Base-by-base conservation (phyloP, 2,797 vertebrate species). In the Bucorvus abyssinicus region DNA sequence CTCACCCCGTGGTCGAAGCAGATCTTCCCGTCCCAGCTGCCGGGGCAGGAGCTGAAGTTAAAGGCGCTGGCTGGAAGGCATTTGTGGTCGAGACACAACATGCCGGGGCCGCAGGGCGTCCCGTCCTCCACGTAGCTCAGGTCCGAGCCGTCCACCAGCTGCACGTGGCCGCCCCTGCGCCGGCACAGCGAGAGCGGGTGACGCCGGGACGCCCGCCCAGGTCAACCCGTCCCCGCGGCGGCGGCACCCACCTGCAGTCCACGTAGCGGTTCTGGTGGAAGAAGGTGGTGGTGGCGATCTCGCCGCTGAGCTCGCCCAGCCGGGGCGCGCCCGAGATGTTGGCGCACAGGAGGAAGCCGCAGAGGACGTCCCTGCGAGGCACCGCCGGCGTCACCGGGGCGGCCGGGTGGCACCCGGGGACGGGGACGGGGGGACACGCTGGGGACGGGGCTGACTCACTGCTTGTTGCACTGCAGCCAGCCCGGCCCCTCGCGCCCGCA, bases 401-500 rank as follows among this genome's bases (percentile, higher is more conserved):
- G 4, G 67, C 38, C 2, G 2, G 45, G 47, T 7, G 84, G 36
- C 86, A 50, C 9, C 26, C 42, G 2, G 57, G 15, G 21, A 8
- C n/a, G 38, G n/a, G 64, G 56, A 17, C n/a, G 40, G 19, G 60
- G 38, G 57, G 71, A 11, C 19, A 1, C 1, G 1, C n/a, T n/a
- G 60, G 2, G 53, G 18, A 12, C 22, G 30, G 34, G 65, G 57
- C 18, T 42, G 69, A 98, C 99, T 98, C 96, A 99, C 99, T 98
- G 99, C 96, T 99, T 99, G 97, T 98, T 98, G 98, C 99, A 99
- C 97, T 99, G 99, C 94, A 98, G 97, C 99, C 99, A 99, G 90
- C 98, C 98, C 30, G 95, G 97, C 6, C 98, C 98, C 75, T 98
- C 98, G 4, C 97, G 98, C n/a, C 99, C 99, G 63, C 99, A 99